phyloP scores from a whole-genome alignment of 2,888 invertebrate species.

The Tinea semifulvella region DNA sequence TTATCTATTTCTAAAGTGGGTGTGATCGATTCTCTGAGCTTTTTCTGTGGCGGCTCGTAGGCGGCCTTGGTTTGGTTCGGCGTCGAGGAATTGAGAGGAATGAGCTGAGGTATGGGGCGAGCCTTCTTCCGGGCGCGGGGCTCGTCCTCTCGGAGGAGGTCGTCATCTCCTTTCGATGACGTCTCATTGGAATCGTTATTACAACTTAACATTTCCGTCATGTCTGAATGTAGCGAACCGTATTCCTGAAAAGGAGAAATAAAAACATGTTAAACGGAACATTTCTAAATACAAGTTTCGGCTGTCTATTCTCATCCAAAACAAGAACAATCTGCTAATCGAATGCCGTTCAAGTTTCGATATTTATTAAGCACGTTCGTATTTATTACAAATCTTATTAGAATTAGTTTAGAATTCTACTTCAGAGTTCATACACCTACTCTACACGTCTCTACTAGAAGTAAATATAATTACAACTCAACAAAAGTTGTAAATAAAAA shows the following conservation, averaged over 20 bases:
- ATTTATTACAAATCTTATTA: too few species aligned
- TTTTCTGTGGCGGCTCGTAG: constrained; percentile 53
- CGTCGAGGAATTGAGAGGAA: constrained; percentile 69
- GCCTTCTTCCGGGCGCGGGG: constrained; percentile 40
- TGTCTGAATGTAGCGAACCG: constrained; percentile 45
- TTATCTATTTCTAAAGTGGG: constrained; percentile 23
- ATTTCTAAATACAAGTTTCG: too few species aligned
- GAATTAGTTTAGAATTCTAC: too few species aligned
- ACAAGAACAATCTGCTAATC: too few species aligned
- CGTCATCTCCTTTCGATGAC: not conserved
- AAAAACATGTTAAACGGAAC: too few species aligned
- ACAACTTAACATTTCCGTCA: constrained; percentile 40
- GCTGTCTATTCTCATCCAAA: too few species aligned
- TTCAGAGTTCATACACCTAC: too few species aligned
- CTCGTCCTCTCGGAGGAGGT: constrained; percentile 28
- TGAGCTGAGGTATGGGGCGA: constrained; percentile 79
- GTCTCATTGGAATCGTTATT: constrained; percentile 55
- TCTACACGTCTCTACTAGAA: too few species aligned
- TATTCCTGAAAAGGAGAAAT: constrained; percentile 44
- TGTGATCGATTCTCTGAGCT: constrained; percentile 38
- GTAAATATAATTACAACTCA: too few species aligned
- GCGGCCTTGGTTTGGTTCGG: constrained; percentile 45
- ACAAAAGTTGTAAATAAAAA: too few species aligned
- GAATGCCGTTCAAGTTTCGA: too few species aligned
- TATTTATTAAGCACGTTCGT: too few species aligned